Conservation (phyloP, 1,140 invertebrate species). For the Phortica variegata region DNA sequence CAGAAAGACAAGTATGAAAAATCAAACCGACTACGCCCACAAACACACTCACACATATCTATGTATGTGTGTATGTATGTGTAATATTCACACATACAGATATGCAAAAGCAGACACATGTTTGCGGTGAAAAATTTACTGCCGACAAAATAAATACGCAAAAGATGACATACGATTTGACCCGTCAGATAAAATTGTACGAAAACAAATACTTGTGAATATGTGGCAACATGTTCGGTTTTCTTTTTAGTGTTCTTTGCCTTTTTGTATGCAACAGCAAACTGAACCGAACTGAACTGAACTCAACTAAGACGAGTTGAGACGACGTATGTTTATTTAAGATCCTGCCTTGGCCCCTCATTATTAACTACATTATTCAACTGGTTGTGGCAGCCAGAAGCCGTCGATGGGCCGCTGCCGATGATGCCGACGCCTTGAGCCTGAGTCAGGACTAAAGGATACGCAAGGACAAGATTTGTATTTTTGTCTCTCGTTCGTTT, state of each 20-base stretch:
- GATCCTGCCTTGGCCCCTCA: slow-evolving; percentile 42
- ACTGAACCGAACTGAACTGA: not conserved
- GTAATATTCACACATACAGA: slow-evolving; percentile 24
- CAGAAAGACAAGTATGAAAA: not conserved
- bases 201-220: slow-evolving; percentile 47
- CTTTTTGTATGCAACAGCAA: too few species aligned
- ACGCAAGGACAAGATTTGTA: too few species aligned
- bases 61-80: not conserved
- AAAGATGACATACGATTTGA: slow-evolving; percentile 54
- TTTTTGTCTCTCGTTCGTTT: slow-evolving; percentile 2
- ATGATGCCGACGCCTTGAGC: slow-evolving; percentile 8
- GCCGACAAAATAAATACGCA: slow-evolving; percentile 44
- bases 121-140: slow-evolving; percentile 38
- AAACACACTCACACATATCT: slow-evolving; percentile 16
- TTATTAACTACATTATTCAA: slow-evolving; percentile 53
- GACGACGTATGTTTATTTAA: slow-evolving; percentile 33
- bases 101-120: slow-evolving; percentile 4
- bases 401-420: slow-evolving; percentile 12
- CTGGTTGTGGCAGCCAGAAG: slow-evolving; percentile 26
- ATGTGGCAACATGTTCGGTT: not conserved
- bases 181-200: slow-evolving; percentile 43
- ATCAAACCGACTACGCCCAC: not conserved
- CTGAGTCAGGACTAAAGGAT: slow-evolving; percentile 19
- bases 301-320: not conserved
- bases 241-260: not conserved